Base-by-base conservation (phyloP, 2,113 vertebrate genomes). In the Recurvirostra avosetta region DNA sequence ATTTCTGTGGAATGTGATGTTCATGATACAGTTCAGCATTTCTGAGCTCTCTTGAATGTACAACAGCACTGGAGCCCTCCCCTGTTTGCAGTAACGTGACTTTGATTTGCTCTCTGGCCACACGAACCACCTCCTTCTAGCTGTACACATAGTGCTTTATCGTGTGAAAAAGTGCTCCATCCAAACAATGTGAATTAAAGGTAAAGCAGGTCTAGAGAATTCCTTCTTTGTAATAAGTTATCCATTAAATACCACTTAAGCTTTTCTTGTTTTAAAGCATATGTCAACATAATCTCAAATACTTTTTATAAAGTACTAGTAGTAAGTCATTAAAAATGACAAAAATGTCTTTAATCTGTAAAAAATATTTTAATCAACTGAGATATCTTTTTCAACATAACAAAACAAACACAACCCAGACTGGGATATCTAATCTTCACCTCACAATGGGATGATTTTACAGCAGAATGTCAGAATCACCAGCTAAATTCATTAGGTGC, bases 301-400 rank as follows among this genome's bases (percentile, higher is more conserved):
- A 96, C 84, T 97, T 97, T 98, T 97, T 88, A 98, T 97, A 96
- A 97, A 98, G 98, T 97, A 97, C 97, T 82, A 83, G 97, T 95
- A 98, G 98, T 98, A 98, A 98, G 97, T 97, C 97, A 98, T 98
- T 98, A 98, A 98, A 98, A 98, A 98, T 98, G 98, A 97, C 97
- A 98, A 98, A 98, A 98, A 98, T 98, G 98, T 89, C 98, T 98
- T 98, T 98, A 97, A 98, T 98, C 98, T 98, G 73, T 95, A 78
- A 95, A 97, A 95, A 97, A 95, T 96, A 96, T 95, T 96, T 96
- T 95, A 97, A 97, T 97, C 93, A 59, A 95, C 96, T 40, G 38
- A 87, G 94, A 95, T 97, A 97, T 88, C 90, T 45, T 96, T 97
- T 75, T 91, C 93, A 87, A 96, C 75, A 67, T 83, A 96, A 86